Base-by-base conservation (phyloP, 2,888 invertebrate species). In the Tetragonisca angustula region DNA sequence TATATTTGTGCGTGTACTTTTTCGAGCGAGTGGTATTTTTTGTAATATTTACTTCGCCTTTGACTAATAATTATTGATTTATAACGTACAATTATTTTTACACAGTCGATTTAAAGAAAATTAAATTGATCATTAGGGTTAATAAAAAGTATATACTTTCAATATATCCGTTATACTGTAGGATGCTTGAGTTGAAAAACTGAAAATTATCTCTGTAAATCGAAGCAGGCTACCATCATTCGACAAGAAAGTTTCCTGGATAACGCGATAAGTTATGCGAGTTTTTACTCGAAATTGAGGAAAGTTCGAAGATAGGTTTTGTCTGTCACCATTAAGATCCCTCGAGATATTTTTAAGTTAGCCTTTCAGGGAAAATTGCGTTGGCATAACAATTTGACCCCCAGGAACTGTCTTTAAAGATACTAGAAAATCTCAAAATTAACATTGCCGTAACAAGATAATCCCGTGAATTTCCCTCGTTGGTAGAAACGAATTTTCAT, bases 221-320 rank as follows among this genome's bases (percentile, higher is more conserved):
- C 19, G 32, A 13, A 32, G 19, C 24, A 17, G 19, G 36, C n/a
- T 52, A 50, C 4, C 50, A 62, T 76, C 52, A 76, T 32, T 24
- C 17, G 76, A 52, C 52, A 43, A 52, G 36, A 64, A 77, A 77
- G 43, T 77, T 70, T 56, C 43, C 17, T 19, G 19, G 27, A 54
- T n/a, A n/a, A 36, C 24, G 11, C 21, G 36, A 70, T 64, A 27
- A 71, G 52, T 64, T 76, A 32, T 15, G 27, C 43, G 9, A 13
- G 43, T 19, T 24, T 15, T 11, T 17, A 19, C 19, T 64, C 43
- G 77, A 77, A 71, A 77, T 71, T 54, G 36, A 13, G 54, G 6
- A 64, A 62, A 77, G 43, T 70, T 71, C 49, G 9, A 36, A 62
- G 32, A 62, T 36, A 43, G 36, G 19, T 24, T 61, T 24, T 50